phyloP scores from a whole-genome alignment of 2,113 vertebrate genomes.

The Malaclemys terrapin region DNA sequence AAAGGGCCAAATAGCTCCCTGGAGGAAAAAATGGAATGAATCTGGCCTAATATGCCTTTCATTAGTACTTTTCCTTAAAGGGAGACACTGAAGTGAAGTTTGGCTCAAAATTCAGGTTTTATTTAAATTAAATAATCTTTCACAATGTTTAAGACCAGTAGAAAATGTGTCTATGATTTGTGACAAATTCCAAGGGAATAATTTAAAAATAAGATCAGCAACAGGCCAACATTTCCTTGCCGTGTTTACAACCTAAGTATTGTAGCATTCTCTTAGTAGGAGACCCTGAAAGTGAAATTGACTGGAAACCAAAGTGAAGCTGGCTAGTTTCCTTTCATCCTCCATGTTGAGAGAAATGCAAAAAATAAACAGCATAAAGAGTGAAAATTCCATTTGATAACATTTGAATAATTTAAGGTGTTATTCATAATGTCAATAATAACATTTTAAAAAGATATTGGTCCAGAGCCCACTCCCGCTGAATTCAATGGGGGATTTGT shows the following conservation, averaged over 20 bases:
- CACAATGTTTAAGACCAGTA: constrained; percentile 68
- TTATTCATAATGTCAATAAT: not conserved
- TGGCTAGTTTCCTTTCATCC: not conserved
- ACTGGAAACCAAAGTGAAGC: constrained; percentile 14
- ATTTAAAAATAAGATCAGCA: constrained; percentile 41
- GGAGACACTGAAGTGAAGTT: constrained; percentile 54
- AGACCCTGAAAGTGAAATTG: constrained; percentile 47
- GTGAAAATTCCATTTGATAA: not conserved
- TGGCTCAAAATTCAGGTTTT: constrained; percentile 64
- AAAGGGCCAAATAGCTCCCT: constrained; percentile 41
- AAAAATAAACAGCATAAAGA: not conserved
- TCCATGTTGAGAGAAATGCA: not conserved
- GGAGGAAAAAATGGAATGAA: constrained; percentile 46
- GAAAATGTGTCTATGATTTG: constrained; percentile 62
- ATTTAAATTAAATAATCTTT: constrained; percentile 68
- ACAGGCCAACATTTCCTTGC: constrained; percentile 38
- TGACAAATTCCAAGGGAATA: constrained; percentile 52
- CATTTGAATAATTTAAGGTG: not conserved
- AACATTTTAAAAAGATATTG: not conserved
- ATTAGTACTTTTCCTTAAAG: constrained; percentile 62
- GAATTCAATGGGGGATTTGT: fast-evolving
- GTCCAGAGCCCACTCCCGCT: not conserved
- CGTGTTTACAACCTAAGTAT: constrained; percentile 42
- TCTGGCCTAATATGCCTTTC: constrained; percentile 53
- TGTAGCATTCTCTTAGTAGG: constrained; percentile 20